Conservation (phyloP, 2,888 invertebrate genomes). For the Pterostichus madidus region DNA sequence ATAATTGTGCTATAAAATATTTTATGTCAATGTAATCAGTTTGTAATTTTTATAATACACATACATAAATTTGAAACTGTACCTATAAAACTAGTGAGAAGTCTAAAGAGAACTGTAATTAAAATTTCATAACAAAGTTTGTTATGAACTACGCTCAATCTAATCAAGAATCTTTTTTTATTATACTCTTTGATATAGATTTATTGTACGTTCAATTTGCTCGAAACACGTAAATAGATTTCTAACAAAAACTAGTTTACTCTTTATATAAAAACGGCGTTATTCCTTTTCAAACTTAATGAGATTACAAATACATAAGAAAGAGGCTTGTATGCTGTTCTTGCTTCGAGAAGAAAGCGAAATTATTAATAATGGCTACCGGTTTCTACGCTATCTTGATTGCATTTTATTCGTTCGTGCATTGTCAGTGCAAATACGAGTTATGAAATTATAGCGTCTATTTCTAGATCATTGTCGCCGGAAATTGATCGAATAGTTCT, state of each 20-base stretch:
- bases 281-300: constrained; percentile 46
- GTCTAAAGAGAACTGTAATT: background rate
- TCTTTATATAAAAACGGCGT: constrained; percentile 18
- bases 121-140: constrained; percentile 12
- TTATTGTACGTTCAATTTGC: constrained; percentile 22
- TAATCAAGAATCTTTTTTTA: constrained; percentile 13
- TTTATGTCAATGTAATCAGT: no score
- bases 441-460: constrained; percentile 26
- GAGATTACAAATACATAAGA: constrained; percentile 40
- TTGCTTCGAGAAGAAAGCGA: constrained; percentile 28
- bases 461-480: constrained; percentile 35
- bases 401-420: constrained; percentile 19
- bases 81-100: no score
- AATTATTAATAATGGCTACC: constrained; percentile 44
- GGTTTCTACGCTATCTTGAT: constrained; percentile 7
- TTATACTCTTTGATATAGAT: constrained; percentile 21
- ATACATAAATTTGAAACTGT: no score
- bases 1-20: no score
- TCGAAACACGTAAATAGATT: constrained; percentile 20
- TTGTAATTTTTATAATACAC: no score
- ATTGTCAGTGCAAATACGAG: background rate
- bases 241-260: constrained; percentile 36
- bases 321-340: constrained; percentile 8
- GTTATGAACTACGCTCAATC: background rate
- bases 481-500: constrained; percentile 29